Evolutionary conservation across 2,113 vertebrate species (phyloP), one percentile per base, ranked within the genome.

Genomic region (Pleuronectes platessa): DNA sequence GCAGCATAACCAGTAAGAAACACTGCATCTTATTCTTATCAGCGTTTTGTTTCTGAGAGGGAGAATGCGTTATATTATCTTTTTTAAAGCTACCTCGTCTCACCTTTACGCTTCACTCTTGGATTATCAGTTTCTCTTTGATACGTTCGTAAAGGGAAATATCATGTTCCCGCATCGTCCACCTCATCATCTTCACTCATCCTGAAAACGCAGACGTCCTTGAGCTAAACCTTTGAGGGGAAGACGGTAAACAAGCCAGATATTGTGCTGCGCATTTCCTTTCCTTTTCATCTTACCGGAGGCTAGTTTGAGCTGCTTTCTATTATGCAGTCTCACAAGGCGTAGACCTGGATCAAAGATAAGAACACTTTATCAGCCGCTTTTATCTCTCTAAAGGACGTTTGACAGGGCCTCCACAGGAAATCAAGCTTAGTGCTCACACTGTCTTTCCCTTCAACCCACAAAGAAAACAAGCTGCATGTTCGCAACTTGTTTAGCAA

Each of bases 361-460:
- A 81, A 80, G 70, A 71, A 54, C 24, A 66, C 54, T 75, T 82
- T 73, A 86, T 86, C 83, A 79, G 61, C 60, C 21, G 24, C 86
- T 90, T 88, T 92, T 64, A 91, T 91, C 86, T 90, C 51, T 23
- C n/a, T 53, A 55, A 84, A 86, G 64, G 61, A 79, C 64, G 68
- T 83, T 45, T 86, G 86, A 89, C 78, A 79, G 79, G n/a, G 78
- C 59, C 61, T 75, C 77, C 27, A 62, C 40, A 26, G 68, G 63
- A 72, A 81, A 76, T 23, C 18, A 49, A 76, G 49, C 54, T 62
- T 27, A 53, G 51, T 54, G 21, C 55, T 65, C 51, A 24, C 6
- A 11, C 24, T 54, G n/a, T n/a, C 59, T 82, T 69, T 77, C 26
- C 61, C 13, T 61, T 79, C 55, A 47, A 24, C 47, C 55, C 35